Evolutionary conservation across 92 coral and sea anemone species (phyloP).

Genomic region (Plumapathes pennacea): DNA sequence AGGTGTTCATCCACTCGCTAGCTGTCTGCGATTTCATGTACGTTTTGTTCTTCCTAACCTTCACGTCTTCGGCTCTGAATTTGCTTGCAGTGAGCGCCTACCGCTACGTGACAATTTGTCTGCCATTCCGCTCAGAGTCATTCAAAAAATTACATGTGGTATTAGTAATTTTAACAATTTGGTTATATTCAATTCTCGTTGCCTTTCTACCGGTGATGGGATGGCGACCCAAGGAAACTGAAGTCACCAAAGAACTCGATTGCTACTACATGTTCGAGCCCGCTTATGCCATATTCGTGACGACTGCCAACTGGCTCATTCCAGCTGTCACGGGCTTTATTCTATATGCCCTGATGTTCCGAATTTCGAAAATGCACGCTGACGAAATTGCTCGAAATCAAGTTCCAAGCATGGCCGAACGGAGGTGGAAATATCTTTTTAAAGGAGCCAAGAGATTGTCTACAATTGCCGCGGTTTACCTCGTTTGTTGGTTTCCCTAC

Average conservation of each 20-base stretch:
- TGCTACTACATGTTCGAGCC: constrained; percentile 27
- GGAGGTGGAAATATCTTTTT: constrained; percentile 55
- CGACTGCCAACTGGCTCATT: constrained; percentile 55
- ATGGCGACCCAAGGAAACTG: constrained; percentile 57
- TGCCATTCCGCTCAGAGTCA: constrained; percentile 58
- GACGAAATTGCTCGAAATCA: constrained; percentile 55
- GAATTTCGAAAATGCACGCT: constrained; percentile 76
- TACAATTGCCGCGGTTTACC: constrained; percentile 67
- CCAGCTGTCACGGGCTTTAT: constrained; percentile 63
- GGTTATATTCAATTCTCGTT: constrained; percentile 63
- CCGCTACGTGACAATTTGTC: constrained; percentile 73
- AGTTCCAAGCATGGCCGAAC: constrained; percentile 49
- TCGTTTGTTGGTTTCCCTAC: constrained; percentile 81
- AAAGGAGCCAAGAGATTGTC: constrained; percentile 77
- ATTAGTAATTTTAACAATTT: constrained; percentile 24
- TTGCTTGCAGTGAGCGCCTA: constrained; percentile 69
- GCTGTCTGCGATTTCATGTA: constrained; percentile 66
- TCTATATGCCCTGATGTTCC: constrained; percentile 63
- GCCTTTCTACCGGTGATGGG: constrained; percentile 69
- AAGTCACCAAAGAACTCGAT: not conserved
- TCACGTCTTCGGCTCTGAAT: constrained; percentile 70
- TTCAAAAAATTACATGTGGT: constrained; percentile 44
- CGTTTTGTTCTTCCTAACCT: constrained; percentile 40
- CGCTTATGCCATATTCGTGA: constrained; percentile 55
- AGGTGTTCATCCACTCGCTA: constrained; percentile 50